These are phyloP conservation scores for Papilio xuthus DNA, from an alignment of 1,140 invertebrate species.

Conservation along the genomic window DNA sequence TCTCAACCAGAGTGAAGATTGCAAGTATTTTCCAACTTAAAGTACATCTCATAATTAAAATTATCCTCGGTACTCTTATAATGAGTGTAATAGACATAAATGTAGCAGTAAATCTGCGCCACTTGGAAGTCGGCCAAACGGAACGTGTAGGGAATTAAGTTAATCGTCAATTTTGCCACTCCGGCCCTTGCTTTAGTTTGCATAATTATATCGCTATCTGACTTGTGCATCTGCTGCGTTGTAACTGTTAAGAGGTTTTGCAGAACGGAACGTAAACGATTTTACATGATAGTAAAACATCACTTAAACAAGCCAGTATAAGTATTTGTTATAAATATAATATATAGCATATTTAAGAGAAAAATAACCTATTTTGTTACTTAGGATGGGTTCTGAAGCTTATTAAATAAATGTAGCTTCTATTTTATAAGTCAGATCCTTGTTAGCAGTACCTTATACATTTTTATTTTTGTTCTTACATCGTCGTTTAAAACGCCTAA, in stretches of 20 bases:
- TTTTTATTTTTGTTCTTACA: too few relatives aligned
- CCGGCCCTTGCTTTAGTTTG: constrained; percentile 11
- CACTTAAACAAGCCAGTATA: background rate
- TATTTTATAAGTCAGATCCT: too few relatives aligned
- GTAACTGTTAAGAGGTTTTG: background rate
- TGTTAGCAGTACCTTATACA: too few relatives aligned
- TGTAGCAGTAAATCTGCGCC: constrained; percentile 15
- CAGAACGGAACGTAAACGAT: background rate
- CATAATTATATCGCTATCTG: constrained; percentile 19
- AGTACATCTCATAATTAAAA: constrained; percentile 12
- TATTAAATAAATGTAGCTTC: too few relatives aligned
- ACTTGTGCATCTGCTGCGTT: constrained; percentile 14
- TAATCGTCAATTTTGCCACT: constrained; percentile 25
- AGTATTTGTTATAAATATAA: background rate
- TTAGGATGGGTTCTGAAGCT: too few relatives aligned
- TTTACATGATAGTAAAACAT: background rate
- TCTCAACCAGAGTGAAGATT: background rate
- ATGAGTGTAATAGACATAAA: constrained; percentile 21
- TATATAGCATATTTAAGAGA: too few relatives aligned
- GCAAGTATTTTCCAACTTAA: background rate
- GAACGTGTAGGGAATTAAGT: constrained; percentile 26
- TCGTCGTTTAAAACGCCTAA: too few relatives aligned
- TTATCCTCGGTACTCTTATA: constrained; percentile 3
- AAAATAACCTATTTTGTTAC: too few relatives aligned
- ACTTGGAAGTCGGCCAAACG: constrained; percentile 19